These are phyloP conservation scores for Drosophila fulvimacula DNA, from an alignment of 2,888 invertebrate species.

Conservation along the genomic window DNA sequence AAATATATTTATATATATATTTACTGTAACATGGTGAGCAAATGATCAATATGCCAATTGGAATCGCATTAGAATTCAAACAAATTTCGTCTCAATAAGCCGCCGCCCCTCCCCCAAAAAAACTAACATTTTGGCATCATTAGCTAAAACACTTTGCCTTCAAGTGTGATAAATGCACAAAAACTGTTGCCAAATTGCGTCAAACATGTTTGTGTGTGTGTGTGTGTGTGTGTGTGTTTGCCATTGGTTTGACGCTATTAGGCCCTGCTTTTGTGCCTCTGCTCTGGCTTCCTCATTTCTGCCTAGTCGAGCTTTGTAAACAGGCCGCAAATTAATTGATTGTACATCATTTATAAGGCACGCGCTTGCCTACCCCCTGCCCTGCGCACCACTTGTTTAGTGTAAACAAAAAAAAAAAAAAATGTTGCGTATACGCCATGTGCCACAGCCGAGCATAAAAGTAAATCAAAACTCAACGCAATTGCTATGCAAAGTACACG, in stretches of 20 bases:
- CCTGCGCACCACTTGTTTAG: conserved; percentile 28
- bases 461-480: conserved; percentile 51
- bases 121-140: conserved; percentile 49
- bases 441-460: conserved; percentile 10
- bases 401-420: conserved; percentile 62
- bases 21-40: neutral
- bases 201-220: conserved; percentile 53
- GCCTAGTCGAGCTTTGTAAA: conserved; percentile 63
- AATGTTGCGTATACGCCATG: conserved; percentile 55
- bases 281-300: neutral
- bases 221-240: conserved; percentile 56
- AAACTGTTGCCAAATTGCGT: conserved; percentile 64
- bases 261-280: neutral
- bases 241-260: conserved; percentile 35
- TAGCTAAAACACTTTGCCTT: conserved; percentile 66
- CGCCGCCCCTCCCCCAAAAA: neutral
- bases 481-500: conserved; percentile 76
- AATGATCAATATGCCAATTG: conserved; percentile 6
- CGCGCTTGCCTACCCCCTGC: conserved; percentile 23
- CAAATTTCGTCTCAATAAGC: conserved; percentile 11
- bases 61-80: conserved; percentile 22
- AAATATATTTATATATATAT: neutral
- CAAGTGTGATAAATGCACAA: conserved; percentile 74
- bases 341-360: conserved; percentile 78
- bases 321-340: conserved; percentile 75